Percentiles rank a stretch among this genome's conserved stretches.
These are phyloP conservation scores for Himantopus leucocephalus DNA, from an alignment of 2,113 vertebrate genomes.

Conservation along the genomic window DNA sequence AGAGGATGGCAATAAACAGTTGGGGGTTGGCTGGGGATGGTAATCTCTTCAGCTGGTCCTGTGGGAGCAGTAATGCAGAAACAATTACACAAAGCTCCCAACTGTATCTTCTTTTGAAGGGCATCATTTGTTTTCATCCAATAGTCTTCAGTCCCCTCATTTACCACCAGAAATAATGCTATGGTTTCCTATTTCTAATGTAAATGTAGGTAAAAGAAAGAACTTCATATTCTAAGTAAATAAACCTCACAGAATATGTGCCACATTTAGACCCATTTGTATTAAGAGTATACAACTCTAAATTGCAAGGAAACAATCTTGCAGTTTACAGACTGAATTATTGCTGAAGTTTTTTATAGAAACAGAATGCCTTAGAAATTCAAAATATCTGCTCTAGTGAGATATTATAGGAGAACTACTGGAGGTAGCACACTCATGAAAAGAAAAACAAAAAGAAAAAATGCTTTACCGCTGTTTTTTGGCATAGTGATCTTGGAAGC, in stretches of 20 bases:
- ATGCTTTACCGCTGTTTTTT: not conserved
- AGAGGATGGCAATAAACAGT: slow-evolving; percentile 53
- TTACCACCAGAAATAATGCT: slow-evolving; percentile 7
- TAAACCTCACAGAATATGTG: not conserved
- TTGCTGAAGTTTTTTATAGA: not conserved
- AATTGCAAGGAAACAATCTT: not conserved
- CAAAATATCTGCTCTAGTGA: not conserved
- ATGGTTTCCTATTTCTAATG: not conserved
- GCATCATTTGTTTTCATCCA: slow-evolving; percentile 33
- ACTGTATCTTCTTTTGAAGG: slow-evolving; percentile 59
- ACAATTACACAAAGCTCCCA: slow-evolving; percentile 36
- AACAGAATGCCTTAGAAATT: slow-evolving; percentile 27
- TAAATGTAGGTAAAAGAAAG: slow-evolving; percentile 25
- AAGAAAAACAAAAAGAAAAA: not conserved
- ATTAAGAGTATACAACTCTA: not conserved
- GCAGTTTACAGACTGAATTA: not conserved
- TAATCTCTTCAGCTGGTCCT: slow-evolving; percentile 58
- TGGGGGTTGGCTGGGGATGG: slow-evolving; percentile 31
- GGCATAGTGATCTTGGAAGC: not conserved
- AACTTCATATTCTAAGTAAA: not conserved
- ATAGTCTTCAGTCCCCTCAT: slow-evolving; percentile 10
- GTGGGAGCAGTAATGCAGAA: slow-evolving; percentile 44
- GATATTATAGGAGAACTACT: not conserved
- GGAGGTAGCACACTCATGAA: not conserved
- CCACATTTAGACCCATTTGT: not conserved